phyloP scores from a whole-genome alignment of 2,888 invertebrate genomes.

The Tipula vernalis region DNA sequence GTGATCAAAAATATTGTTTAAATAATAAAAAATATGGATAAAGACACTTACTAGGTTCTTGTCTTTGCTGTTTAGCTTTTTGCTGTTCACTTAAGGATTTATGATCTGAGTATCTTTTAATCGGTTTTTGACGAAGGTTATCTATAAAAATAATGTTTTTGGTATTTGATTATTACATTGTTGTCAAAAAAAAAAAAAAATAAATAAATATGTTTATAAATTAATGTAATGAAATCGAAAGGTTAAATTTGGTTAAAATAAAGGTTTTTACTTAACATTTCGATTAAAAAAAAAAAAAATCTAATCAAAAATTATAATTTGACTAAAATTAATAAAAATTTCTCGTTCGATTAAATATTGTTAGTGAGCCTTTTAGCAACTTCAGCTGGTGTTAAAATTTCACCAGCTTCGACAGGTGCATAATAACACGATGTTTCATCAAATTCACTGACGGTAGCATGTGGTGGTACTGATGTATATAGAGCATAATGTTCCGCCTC shows the following conservation, averaged over 20 bases:
- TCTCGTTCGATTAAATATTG: constrained; percentile 10
- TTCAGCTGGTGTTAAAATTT: constrained; percentile 42
- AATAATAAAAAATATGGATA: neutral
- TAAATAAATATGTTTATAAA: neutral
- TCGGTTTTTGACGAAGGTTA: neutral
- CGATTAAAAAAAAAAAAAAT: neutral
- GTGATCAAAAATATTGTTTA: neutral
- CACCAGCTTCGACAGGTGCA: constrained; percentile 67
- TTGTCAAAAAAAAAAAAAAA: neutral
- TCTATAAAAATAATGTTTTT: neutral
- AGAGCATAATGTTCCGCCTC: constrained; percentile 82
- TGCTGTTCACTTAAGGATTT: neutral
- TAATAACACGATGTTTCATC: constrained; percentile 81
- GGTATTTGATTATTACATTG: neutral
- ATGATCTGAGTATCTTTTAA: neutral
- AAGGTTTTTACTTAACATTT: neutral
- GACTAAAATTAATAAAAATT: constrained; percentile 10
- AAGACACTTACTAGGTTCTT: neutral
- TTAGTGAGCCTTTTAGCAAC: constrained; percentile 28
- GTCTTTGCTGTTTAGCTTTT: neutral
- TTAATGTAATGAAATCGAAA: neutral
- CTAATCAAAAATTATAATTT: constrained; percentile 18
- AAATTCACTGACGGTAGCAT: constrained; percentile 76
- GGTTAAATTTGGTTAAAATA: neutral
- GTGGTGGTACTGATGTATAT: constrained; percentile 75